Conservation (phyloP, 2,113 vertebrate species). For the Turdus rufiventris region DNA sequence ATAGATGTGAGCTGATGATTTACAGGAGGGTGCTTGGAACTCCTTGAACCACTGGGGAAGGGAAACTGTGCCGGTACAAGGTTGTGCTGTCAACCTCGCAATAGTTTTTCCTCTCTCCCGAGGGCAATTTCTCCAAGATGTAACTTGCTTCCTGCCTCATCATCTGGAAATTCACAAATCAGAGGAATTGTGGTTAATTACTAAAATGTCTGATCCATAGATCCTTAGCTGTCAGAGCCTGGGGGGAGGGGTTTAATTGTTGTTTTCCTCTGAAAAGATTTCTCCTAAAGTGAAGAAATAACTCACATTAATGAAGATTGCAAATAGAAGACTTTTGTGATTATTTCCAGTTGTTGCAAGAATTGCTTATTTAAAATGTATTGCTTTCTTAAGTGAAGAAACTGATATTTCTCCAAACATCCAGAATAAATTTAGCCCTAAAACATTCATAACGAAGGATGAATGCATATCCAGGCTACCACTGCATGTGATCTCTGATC, state of each 20-base stretch:
- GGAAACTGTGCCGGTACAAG: slow-evolving; percentile 49
- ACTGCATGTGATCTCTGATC: slow-evolving; percentile 59
- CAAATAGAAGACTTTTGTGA: slow-evolving; percentile 37
- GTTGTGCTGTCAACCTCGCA: slow-evolving; percentile 68
- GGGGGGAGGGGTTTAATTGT: slow-evolving; percentile 38
- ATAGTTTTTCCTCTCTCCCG: slow-evolving; percentile 63
- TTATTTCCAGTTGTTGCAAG: slow-evolving; percentile 57
- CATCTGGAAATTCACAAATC: slow-evolving; percentile 72
- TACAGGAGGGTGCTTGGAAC: slow-evolving; percentile 75
- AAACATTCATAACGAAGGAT: slow-evolving; percentile 9
- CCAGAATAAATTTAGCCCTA: slow-evolving; percentile 20
- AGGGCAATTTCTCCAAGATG: slow-evolving; percentile 67
- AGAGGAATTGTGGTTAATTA: slow-evolving; percentile 72
- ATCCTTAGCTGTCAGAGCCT: slow-evolving; percentile 52
- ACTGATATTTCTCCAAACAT: slow-evolving; percentile 12
- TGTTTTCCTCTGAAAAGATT: slow-evolving; percentile 57
- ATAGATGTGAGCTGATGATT: slow-evolving; percentile 77
- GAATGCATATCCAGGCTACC: slow-evolving; percentile 28
- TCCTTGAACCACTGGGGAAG: slow-evolving; percentile 70
- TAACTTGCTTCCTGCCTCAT: slow-evolving; percentile 63
- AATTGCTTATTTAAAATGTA: slow-evolving; percentile 52
- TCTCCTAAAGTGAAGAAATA: slow-evolving; percentile 59
- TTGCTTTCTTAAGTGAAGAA: slow-evolving; percentile 22
- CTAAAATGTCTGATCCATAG: slow-evolving; percentile 60
- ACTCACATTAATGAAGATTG: slow-evolving; percentile 64